Base-by-base conservation (phyloP, 2,888 invertebrate species). In the Cryptocephalus moraei region DNA sequence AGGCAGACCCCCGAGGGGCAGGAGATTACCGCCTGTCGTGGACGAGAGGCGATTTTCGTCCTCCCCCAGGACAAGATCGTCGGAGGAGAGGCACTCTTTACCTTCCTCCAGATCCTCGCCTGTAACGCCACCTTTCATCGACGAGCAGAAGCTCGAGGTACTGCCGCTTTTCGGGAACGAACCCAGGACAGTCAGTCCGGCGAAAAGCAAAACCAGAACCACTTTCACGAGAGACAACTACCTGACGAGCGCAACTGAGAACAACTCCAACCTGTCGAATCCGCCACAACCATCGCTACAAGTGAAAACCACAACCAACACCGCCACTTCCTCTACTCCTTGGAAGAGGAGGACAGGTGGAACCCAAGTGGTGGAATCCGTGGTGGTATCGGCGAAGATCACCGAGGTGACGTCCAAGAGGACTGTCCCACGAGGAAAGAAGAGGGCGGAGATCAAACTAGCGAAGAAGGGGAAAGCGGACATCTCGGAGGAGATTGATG, bases 401-500 rank as follows among this genome's bases (percentile, higher is more conserved):
- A 64, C 62, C 14, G 67, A 68, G 50, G 66, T 68, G 0, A 64
- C 67, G 8, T 67, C 68, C 8, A 64, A 64, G 39, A 57, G 65
- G 39, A 65, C 66, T 13, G 56, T 66, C 4, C 56, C 51, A 1
- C 55, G 65, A 41, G 57, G 59, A 47, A 51, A 14, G n/a, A 65
- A 62, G 51, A 61, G 62, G 46, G 49, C 61, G 31, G 59, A 65
- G 42, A 44, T 60, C 9, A 56, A 62, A 51, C 46, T 56, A 47
- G 46, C 47, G 22, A 51, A 55, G 45, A 49, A 41, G 14, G 53
- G 50, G 39, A 58, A 56, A 44, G 55, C 53, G 32, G 59, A 51
- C 33, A 63, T 72, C 14, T 74, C 75, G 51, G 80, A 81, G 61
- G 75, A 78, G 48, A 70, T 72, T 38, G 79, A 76, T 52, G 80